Evolutionary conservation across 2,797 vertebrate species (phyloP), one percentile per base, ranked within the genome.

Genomic region (Chiloscyllium punctatum): DNA sequence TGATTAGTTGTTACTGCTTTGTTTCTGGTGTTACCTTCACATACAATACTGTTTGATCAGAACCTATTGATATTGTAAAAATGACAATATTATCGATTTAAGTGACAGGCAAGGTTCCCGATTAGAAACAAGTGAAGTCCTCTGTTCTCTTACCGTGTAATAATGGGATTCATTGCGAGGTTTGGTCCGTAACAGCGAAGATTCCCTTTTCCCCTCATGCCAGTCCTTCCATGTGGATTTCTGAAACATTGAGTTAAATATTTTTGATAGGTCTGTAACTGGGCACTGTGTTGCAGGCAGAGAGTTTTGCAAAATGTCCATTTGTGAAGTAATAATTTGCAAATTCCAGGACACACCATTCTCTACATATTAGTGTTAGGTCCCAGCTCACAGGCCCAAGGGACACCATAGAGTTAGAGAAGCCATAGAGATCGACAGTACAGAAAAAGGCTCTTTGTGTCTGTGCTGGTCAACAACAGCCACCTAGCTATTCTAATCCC

Each of bases 101-200:
- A 66, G n/a, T 7, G 1, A 48, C 18, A 11, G 16, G 7, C 7
- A 13, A 11, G n/a, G 37, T 62, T 71, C 62, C n/a, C 77, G 37
- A 33, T 30, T 53, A 30, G 27, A 69, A 27, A 66, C 21, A 74
- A 53, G 51, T 37, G 33, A 6, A 0, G 42, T 48, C 25, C n/a
- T 9, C 30, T 48, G 53, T 69, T n/a, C 42, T 53, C 98, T 97
- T 96, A 99, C 99, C 98, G 97, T 77, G 99, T 99, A 37, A 99
- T 96, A 0, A 99, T 96, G 0, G 98, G 97, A 77, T 99, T 98
- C 88, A 98, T 95, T 0, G 97, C 97, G 48, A 97, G 97, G 96
- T 99, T 99, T 95, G 98, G 98, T 23, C 99, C 99, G 0, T 99
- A 98, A 96, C 74, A 96, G 95, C 96, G 96, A 71, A 99, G 98